Evolutionary conservation across 2,888 invertebrate species (phyloP).

Genomic region (Drosophila robusta): DNA sequence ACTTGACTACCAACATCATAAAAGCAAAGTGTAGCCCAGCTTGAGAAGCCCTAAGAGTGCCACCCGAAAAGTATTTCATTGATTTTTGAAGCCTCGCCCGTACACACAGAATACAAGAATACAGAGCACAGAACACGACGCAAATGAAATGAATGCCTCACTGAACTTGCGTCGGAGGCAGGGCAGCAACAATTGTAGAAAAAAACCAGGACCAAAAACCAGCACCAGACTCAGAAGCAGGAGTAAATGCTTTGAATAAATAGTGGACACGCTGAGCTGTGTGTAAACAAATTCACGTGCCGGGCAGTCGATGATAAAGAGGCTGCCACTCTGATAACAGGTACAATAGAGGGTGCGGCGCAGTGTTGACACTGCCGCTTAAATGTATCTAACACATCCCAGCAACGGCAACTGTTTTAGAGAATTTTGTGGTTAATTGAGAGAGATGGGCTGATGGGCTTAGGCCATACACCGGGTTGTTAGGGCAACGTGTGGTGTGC

Average conservation of each 20-base stretch:
- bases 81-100: constrained; percentile 83
- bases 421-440: constrained; percentile 46
- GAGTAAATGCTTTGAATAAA: constrained; percentile 64
- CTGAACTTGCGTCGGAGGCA: constrained; percentile 26
- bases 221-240: constrained; percentile 29
- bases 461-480: neutral
- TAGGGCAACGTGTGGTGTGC: constrained; percentile 34
- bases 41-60: constrained; percentile 81
- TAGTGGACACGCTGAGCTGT: constrained; percentile 48
- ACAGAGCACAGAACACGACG: constrained; percentile 31
- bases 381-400: constrained; percentile 49
- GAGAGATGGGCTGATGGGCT: constrained; percentile 1
- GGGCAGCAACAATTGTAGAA: constrained; percentile 24
- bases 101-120: constrained; percentile 26
- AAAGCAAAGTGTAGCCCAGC: constrained; percentile 76
- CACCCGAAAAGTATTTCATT: constrained; percentile 84
- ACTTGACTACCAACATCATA: constrained; percentile 63
- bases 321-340: constrained; percentile 76
- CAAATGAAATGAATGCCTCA: constrained; percentile 51
- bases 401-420: constrained; percentile 27
- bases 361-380: constrained; percentile 61
- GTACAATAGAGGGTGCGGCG: constrained; percentile 50
- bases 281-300: constrained; percentile 76
- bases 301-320: constrained; percentile 30
- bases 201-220: constrained; percentile 15